Percentiles rank a stretch among this genome's conserved stretches.
These are phyloP conservation scores for Halictus rubicundus DNA, from an alignment of 1,140 invertebrate species.

Conservation along the genomic window DNA sequence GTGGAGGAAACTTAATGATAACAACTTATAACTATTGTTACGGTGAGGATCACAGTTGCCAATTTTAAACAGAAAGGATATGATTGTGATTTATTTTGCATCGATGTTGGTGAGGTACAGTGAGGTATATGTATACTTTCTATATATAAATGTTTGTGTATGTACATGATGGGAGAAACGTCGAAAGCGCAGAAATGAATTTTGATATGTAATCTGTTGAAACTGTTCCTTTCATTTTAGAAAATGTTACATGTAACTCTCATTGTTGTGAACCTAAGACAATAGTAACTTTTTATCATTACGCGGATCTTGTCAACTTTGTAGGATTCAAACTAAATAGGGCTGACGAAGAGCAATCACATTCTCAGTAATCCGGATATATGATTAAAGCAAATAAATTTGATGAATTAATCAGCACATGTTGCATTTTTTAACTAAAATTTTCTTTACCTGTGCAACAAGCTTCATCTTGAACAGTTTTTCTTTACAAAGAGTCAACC, in stretches of 20 bases:
- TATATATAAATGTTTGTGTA: constrained; percentile 23
- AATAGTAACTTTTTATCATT: not conserved
- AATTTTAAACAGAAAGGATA: constrained; percentile 46
- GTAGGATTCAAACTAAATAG: not conserved
- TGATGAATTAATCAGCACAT: not conserved
- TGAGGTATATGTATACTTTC: constrained; percentile 1
- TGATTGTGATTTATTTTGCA: constrained; percentile 76
- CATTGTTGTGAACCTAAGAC: too few species aligned
- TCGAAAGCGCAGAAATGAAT: not conserved
- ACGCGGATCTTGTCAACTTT: too few species aligned
- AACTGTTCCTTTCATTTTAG: too few species aligned
- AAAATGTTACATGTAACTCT: not conserved
- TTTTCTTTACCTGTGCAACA: too few species aligned
- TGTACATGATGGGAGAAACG: not conserved
- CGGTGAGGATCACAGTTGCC: constrained; percentile 54
- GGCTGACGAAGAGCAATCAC: not conserved
- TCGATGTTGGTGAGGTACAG: constrained; percentile 65
- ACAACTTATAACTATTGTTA: constrained; percentile 36
- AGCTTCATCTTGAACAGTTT: not conserved
- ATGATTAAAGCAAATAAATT: not conserved
- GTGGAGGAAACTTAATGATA: constrained; percentile 29
- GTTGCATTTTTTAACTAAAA: not conserved
- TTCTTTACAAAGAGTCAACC: not conserved
- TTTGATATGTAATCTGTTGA: too few species aligned
- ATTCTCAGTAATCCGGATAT: not conserved